Evolutionary conservation across 2,113 vertebrate genomes (phyloP).

Genomic region (Rhea americana): DNA sequence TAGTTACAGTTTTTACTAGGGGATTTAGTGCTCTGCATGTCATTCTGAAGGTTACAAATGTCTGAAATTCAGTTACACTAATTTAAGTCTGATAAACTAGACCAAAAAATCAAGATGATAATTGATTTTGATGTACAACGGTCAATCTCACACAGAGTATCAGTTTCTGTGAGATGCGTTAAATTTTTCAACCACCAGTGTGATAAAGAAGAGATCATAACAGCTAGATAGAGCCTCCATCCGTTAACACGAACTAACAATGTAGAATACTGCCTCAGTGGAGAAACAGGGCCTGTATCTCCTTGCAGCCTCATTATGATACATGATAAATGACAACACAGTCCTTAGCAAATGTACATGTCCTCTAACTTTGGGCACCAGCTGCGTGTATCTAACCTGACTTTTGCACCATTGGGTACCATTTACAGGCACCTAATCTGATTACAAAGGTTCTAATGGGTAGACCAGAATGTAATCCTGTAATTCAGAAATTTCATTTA

Average conservation of each 20-base stretch:
- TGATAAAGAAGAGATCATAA: not conserved
- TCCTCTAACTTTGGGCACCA: not conserved
- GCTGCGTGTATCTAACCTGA: not conserved
- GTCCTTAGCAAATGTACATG: not conserved
- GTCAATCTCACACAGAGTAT: not conserved
- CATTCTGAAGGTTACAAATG: not conserved
- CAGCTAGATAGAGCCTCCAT: not conserved
- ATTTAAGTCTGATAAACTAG: not conserved
- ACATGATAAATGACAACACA: not conserved
- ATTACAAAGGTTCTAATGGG: not conserved
- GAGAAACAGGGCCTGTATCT: not conserved
- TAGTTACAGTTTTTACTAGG: not conserved
- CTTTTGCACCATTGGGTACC: not conserved
- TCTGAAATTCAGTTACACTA: not conserved
- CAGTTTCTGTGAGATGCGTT: not conserved
- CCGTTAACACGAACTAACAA: not conserved
- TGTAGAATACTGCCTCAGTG: rapidly evolving
- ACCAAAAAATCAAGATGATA: not conserved
- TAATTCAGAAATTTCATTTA: not conserved
- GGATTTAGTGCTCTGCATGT: not conserved
- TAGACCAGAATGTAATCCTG: not conserved
- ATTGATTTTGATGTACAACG: not conserved
- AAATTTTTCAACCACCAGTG: not conserved
- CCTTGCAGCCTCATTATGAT: not conserved
- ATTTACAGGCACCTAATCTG: not conserved